phyloP scores from a whole-genome alignment of 2,113 vertebrate species.

The Etheostoma cragini region DNA sequence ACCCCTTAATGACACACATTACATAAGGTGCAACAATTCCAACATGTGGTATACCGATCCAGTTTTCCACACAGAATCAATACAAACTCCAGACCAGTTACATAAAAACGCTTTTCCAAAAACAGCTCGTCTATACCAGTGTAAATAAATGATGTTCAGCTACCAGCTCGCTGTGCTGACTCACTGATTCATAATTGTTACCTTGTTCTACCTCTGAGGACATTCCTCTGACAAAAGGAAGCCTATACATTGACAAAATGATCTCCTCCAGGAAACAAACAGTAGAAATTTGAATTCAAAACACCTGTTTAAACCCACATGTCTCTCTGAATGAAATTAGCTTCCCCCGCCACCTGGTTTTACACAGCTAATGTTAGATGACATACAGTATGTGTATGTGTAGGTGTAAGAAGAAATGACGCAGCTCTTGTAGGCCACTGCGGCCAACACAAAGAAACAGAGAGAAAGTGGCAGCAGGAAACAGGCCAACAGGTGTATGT shows the following conservation, averaged over 20 bases:
- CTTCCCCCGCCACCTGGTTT: constrained; percentile 2
- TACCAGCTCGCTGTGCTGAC: constrained; percentile 1
- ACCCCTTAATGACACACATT: constrained; percentile 13
- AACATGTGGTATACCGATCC: background rate
- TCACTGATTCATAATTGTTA: constrained; percentile 15
- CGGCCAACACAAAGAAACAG: background rate
- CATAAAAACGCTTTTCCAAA: background rate
- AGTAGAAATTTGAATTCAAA: background rate
- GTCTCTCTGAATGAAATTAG: constrained; percentile 29
- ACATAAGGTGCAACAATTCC: constrained; percentile 1
- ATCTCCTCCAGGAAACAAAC: constrained; percentile 40
- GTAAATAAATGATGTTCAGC: constrained; percentile 43
- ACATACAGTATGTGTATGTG: background rate
- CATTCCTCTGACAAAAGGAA: constrained; percentile 22
- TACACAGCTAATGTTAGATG: constrained; percentile 4
- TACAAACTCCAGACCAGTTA: background rate
- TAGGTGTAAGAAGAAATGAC: background rate
- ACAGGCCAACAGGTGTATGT: background rate
- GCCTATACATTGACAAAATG: constrained; percentile 26
- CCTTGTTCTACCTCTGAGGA: constrained; percentile 7
- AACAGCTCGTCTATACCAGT: background rate
- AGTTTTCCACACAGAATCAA: constrained; percentile 9
- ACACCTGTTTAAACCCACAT: constrained; percentile 33
- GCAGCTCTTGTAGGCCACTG: background rate
- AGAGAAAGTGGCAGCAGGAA: background rate